Conservation (phyloP, 2,113 vertebrate genomes). For the Nyctereutes procyonoides region DNA sequence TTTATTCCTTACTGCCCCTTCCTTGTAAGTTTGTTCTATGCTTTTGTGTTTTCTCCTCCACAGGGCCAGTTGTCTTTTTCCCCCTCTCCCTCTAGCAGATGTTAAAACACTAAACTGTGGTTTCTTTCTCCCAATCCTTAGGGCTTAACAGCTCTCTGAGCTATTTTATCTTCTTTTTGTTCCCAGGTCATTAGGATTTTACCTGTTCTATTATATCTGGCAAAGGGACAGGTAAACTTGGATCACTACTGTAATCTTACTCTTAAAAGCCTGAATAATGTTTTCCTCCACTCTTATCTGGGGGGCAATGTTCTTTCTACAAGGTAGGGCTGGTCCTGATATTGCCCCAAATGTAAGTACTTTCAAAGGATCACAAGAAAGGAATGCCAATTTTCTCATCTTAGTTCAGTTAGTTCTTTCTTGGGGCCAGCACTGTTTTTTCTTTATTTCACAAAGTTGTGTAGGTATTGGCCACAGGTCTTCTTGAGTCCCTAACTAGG, state of each 20-base stretch:
- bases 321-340: not conserved
- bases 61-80: not conserved
- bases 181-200: not conserved
- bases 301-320: not conserved
- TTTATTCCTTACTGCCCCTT: not conserved
- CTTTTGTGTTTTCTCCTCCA: not conserved
- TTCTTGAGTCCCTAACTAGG: not conserved
- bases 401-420: not conserved
- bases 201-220: not conserved
- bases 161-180: not conserved
- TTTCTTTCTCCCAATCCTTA: not conserved
- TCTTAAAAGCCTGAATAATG: not conserved
- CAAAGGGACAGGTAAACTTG: not conserved
- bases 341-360: not conserved
- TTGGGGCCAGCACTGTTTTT: not conserved
- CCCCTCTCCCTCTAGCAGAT: not conserved
- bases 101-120: not conserved
- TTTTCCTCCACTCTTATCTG: not conserved
- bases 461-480: not conserved
- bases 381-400: not conserved
- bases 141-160: not conserved
- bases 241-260: not conserved
- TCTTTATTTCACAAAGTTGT: not conserved
- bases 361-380: not conserved
- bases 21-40: not conserved